Base-by-base conservation (phyloP, 2,888 invertebrate species). In the Julus scanicus region DNA sequence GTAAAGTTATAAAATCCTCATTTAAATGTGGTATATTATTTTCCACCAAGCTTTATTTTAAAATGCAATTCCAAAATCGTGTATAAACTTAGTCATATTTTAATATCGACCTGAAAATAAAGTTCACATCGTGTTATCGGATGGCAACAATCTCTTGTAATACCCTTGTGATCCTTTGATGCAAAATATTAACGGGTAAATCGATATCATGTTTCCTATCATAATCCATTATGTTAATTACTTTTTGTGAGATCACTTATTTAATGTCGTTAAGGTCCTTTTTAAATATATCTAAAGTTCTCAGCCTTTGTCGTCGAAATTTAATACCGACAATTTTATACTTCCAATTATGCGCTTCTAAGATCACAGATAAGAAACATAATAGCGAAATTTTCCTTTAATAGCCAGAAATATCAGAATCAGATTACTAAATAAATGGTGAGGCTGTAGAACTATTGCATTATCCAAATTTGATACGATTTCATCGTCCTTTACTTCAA, bases 181-280 rank as follows among this genome's bases (percentile, higher is more conserved):
- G 71, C 71, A n/a, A 71, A 63, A 63, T 63, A 20, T 63, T 63
- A 63, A 71, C n/a, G 29, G 71, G 11, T 29, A 29, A 71, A 71
- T 71, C 29, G 71, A 71, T 71, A 71, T 71, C 71, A 29, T 11
- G 71, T 71, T 29, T 71, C 29, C 71, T 71, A 29, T 71, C 71
- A 71, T 71, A 71, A 71, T 71, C 37, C 29, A 71, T 71, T 29
- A 71, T 71, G 29, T 29, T 71, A 9, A 71, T 71, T 71, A 71
- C 63, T 63, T 8, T 44, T 0, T 44, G 15, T 8, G 63, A n/a
- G n/a, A 63, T 63, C n/a, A 20, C 63, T 29, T 71, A 71, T 29
- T 11, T 1, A 71, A 71, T 29, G 29, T 6, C 0, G 20, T 29
- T n/a, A 1, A 29, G 71, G 11, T 63, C n/a, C 11, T 53, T 71